These are phyloP conservation scores for Struthidea cinerea DNA, from an alignment of 2,113 vertebrate genomes.

Conservation along the genomic window DNA sequence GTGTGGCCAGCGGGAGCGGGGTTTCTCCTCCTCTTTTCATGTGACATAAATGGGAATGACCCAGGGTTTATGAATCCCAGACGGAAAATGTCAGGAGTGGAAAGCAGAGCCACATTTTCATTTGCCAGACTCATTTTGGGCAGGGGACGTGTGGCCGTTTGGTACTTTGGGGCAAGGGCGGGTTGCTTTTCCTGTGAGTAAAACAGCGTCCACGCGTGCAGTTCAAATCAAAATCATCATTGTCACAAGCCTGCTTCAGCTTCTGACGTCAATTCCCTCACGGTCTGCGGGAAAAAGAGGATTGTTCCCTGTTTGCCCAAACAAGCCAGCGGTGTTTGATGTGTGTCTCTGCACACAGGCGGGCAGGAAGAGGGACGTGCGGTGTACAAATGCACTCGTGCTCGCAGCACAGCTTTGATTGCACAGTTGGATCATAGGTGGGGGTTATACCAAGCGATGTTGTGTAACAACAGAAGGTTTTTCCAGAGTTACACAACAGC, in stretches of 20 bases:
- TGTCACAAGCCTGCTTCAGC: background rate
- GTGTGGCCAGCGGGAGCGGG: rapidly evolving
- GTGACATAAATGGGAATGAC: background rate
- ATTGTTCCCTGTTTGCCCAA: background rate
- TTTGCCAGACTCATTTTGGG: background rate
- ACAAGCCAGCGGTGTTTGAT: background rate
- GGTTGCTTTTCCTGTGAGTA: background rate
- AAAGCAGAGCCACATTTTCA: background rate
- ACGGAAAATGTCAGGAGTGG: background rate
- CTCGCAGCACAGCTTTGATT: background rate
- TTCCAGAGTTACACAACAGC: background rate
- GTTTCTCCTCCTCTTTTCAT: background rate
- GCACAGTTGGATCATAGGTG: background rate
- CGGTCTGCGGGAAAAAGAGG: background rate
- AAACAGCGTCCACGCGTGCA: rapidly evolving
- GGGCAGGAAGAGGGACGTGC: background rate
- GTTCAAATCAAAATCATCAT: background rate
- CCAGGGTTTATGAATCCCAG: background rate
- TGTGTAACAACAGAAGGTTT: background rate
- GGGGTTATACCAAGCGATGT: background rate
- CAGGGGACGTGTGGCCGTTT: rapidly evolving
- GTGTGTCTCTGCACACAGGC: background rate
- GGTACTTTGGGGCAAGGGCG: background rate
- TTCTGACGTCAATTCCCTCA: background rate
- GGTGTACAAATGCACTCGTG: background rate